phyloP scores from a whole-genome alignment of 1,140 invertebrate species.

The Galleria mellonella region DNA sequence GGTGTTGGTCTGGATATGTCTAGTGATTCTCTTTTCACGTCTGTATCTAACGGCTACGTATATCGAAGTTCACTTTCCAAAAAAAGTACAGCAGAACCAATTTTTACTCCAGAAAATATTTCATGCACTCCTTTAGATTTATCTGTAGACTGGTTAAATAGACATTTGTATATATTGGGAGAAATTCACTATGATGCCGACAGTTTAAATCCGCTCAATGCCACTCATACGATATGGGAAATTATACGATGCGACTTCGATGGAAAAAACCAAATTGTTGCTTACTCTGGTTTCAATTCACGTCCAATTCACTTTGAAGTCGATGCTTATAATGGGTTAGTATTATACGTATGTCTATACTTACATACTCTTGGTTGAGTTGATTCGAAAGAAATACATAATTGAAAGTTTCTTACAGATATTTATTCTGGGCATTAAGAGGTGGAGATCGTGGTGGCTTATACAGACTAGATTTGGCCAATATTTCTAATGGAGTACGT shows the following conservation, averaged over 20 bases:
- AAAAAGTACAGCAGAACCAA: constrained; percentile 57
- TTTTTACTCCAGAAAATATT: constrained; percentile 75
- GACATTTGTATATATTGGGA: constrained; percentile 86
- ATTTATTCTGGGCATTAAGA: constrained; percentile 86
- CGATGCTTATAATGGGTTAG: constrained; percentile 93
- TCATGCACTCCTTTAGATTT: constrained; percentile 79
- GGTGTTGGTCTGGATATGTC: constrained; percentile 85
- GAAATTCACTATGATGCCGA: constrained; percentile 75
- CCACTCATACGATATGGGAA: constrained; percentile 75
- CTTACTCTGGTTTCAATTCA: constrained; percentile 79
- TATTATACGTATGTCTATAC: constrained; percentile 1
- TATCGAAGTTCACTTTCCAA: constrained; percentile 66
- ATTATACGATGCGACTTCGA: constrained; percentile 85
- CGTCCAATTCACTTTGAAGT: constrained; percentile 87
- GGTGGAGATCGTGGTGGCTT: constrained; percentile 78
- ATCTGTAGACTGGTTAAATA: constrained; percentile 91
- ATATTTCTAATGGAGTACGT: constrained; percentile 80
- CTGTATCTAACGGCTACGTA: constrained; percentile 80
- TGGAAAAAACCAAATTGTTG: constrained; percentile 79
- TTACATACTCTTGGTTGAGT: background rate
- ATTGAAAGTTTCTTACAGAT: constrained; percentile 71
- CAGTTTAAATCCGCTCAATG: constrained; percentile 26
- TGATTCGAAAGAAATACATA: background rate
- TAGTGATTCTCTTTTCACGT: constrained; percentile 82
- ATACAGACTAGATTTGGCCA: constrained; percentile 85